Evolutionary conservation across 1,140 invertebrate genomes (phyloP).

Genomic region (Saccostrea glomerata): DNA sequence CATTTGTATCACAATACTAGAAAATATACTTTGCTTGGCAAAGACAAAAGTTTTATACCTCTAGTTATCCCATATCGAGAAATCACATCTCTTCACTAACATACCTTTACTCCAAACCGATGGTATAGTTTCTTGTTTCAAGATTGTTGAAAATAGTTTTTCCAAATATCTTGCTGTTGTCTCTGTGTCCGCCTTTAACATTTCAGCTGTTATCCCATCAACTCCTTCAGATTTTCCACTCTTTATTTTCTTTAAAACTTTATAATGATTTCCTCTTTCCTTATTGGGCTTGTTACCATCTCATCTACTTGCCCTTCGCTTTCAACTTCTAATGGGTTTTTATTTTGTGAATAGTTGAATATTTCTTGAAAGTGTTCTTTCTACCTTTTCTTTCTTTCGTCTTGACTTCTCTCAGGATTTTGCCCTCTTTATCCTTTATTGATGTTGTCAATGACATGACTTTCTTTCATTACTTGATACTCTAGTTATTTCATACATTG

Average conservation of each 20-base stretch:
- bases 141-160: conserved; percentile 39
- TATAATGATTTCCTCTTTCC: conserved; percentile 49
- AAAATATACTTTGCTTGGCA: neutral
- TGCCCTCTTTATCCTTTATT: conserved; percentile 36
- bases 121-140: conserved; percentile 43
- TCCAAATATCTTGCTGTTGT: conserved; percentile 39
- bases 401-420: conserved; percentile 21
- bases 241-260: conserved; percentile 40
- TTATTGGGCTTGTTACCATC: conserved; percentile 33
- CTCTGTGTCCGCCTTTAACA: conserved; percentile 40
- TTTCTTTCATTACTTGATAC: conserved; percentile 34
- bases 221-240: neutral
- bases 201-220: conserved; percentile 39
- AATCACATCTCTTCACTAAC: conserved; percentile 29
- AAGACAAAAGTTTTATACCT: conserved; percentile 31
- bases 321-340: conserved; percentile 32
- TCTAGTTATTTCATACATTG: neutral
- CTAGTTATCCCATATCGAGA: conserved; percentile 35
- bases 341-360: conserved; percentile 33
- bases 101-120: conserved; percentile 38
- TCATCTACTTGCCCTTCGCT: conserved; percentile 31
- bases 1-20: conserved; percentile 6
- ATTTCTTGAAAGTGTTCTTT: conserved; percentile 51
- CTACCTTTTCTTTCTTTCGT: conserved; percentile 28
- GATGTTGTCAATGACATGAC: neutral